A percentile compares a stretch with the other conserved stretches of the same genome.
Conservation (phyloP, 2,797 vertebrate genomes). For the Aulostomus chinensis region DNA sequence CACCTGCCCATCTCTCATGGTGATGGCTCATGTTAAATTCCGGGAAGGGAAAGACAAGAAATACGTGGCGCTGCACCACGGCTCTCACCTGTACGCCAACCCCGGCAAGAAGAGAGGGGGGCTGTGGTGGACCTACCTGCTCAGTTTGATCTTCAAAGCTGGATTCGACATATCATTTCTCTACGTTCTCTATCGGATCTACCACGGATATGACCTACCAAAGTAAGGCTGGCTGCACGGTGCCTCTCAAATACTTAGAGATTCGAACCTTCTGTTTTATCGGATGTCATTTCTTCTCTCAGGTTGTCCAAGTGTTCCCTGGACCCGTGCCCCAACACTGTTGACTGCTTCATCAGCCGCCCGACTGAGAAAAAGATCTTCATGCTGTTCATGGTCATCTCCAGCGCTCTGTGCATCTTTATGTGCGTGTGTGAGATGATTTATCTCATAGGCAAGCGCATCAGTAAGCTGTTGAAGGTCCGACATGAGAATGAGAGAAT, state of each 20-base stretch:
- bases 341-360: conserved; percentile 91
- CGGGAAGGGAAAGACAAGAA: conserved; percentile 84
- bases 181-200: conserved; percentile 85
- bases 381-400: conserved; percentile 90
- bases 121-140: conserved; percentile 93
- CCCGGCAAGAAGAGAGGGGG: conserved; percentile 89
- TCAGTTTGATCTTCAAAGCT: conserved; percentile 89
- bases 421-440: conserved; percentile 87
- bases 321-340: conserved; percentile 86
- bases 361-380: conserved; percentile 93
- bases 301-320: conserved; percentile 83
- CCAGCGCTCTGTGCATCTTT: conserved; percentile 82
- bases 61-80: conserved; percentile 55
- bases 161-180: conserved; percentile 84
- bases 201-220: conserved; percentile 86
- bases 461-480: conserved; percentile 49
- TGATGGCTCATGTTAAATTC: conserved; percentile 91
- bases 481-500: conserved; percentile 35
- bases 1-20: conserved; percentile 92
- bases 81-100: conserved; percentile 75
- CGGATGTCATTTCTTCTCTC: not conserved
- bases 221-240: conserved; percentile 47
- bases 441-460: conserved; percentile 85
- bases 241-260: too few species aligned
- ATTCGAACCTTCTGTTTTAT: too few species aligned